phyloP scores from a whole-genome alignment of 2,113 vertebrate genomes.

The Leucopsar rothschildi region DNA sequence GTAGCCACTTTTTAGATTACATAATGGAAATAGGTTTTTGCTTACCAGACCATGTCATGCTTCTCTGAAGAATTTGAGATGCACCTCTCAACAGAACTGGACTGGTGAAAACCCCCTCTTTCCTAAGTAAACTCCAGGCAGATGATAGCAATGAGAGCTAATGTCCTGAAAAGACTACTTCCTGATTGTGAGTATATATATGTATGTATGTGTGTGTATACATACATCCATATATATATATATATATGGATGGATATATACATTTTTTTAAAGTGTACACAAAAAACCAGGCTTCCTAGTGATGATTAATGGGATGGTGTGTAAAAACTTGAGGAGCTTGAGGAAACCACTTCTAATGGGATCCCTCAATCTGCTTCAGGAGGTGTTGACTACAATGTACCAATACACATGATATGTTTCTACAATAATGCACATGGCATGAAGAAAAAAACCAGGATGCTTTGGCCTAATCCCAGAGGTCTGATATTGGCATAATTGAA shows the following conservation, averaged over 20 bases:
- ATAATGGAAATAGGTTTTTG: neutral
- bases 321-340: neutral
- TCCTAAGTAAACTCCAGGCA: neutral
- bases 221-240: no score
- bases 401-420: neutral
- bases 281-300: neutral
- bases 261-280: neutral
- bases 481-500: neutral
- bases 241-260: neutral
- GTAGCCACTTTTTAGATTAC: neutral
- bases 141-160: neutral
- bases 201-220: neutral
- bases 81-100: neutral
- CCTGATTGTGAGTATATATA: fast-evolving
- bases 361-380: neutral
- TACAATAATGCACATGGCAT: neutral
- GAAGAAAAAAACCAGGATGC: neutral
- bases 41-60: neutral
- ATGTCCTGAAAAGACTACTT: neutral
- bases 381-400: neutral
- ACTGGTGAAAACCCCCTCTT: neutral
- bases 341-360: neutral
- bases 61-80: neutral
- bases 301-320: neutral
- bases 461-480: neutral